Evolutionary conservation across 2,113 vertebrate genomes (phyloP).

Genomic region (Nothobranchius kuhntae): DNA sequence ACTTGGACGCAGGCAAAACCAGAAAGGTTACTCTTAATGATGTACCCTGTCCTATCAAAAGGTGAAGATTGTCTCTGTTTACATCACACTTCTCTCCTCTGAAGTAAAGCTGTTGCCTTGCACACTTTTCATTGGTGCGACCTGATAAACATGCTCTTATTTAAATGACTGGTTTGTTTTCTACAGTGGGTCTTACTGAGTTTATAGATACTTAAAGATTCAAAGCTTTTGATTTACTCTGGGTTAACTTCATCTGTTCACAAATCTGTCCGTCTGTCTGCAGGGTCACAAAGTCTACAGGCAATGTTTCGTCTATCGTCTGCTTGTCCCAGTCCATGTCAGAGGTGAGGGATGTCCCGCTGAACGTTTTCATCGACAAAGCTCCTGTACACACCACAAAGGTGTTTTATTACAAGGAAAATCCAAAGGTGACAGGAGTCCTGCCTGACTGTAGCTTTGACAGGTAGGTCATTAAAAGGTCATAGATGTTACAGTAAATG

Average conservation of each 20-base stretch:
- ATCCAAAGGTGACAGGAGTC: constrained; percentile 80
- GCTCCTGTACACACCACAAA: constrained; percentile 78
- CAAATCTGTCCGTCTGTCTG: constrained; percentile 23
- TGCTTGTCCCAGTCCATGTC: constrained; percentile 76
- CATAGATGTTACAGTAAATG: neutral
- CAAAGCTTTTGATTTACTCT: neutral
- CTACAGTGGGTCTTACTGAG: neutral
- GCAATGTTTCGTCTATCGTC: constrained; percentile 77
- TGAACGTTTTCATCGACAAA: constrained; percentile 86
- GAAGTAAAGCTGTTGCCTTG: neutral
- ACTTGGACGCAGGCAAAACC: constrained; percentile 82
- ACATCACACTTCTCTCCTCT: neutral
- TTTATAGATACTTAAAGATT: neutral
- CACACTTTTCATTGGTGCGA: constrained; percentile 5
- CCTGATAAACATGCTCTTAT: constrained; percentile 20
- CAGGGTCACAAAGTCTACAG: constrained; percentile 69
- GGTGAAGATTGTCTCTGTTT: constrained; percentile 50
- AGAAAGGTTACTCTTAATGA: constrained; percentile 84
- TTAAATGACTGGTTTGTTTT: constrained; percentile 13
- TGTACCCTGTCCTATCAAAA: constrained; percentile 79
- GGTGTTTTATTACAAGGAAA: constrained; percentile 86
- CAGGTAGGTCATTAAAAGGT: constrained; percentile 59
- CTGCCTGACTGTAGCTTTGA: constrained; percentile 86
- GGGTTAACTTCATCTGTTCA: neutral
- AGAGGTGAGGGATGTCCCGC: constrained; percentile 77